These are phyloP conservation scores for Drosophila sulfurigaster DNA, from an alignment of 1,140 invertebrate species.

Conservation along the genomic window DNA sequence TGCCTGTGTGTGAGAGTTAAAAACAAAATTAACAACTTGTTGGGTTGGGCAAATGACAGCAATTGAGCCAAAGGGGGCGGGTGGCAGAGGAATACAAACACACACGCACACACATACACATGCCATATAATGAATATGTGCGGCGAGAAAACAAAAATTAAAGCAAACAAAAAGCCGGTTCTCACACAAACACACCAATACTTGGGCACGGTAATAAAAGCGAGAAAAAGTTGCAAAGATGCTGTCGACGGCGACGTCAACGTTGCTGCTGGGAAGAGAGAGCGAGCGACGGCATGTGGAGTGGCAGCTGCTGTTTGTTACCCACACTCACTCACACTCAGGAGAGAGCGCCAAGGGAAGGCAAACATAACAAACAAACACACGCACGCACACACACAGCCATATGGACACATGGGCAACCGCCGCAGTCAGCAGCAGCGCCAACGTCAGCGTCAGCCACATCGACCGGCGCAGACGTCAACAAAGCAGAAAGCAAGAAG, in stretches of 20 bases:
- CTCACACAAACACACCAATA: conserved; percentile 36
- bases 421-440: conserved; percentile 25
- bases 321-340: neutral
- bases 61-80: conserved; percentile 13
- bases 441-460: conserved; percentile 35
- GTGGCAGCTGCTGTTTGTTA: conserved; percentile 33
- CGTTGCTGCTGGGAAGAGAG: conserved; percentile 25
- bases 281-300: conserved; percentile 7
- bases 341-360: conserved; percentile 22
- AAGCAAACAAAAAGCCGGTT: conserved; percentile 80
- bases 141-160: conserved; percentile 58
- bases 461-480: conserved; percentile 64
- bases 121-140: conserved; percentile 43
- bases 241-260: conserved; percentile 30
- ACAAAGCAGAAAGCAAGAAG: conserved; percentile 37
- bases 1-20: conserved; percentile 36
- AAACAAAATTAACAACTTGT: conserved; percentile 63
- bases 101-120: neutral
- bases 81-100: neutral
- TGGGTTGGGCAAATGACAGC: conserved; percentile 15
- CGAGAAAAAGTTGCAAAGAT: conserved; percentile 52
- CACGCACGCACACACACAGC: neutral
- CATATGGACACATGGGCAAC: conserved; percentile 17
- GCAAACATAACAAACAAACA: conserved; percentile 49
- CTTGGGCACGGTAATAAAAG: conserved; percentile 15